phyloP scores from a whole-genome alignment of 2,888 invertebrate genomes.

The Elmis aenea region DNA sequence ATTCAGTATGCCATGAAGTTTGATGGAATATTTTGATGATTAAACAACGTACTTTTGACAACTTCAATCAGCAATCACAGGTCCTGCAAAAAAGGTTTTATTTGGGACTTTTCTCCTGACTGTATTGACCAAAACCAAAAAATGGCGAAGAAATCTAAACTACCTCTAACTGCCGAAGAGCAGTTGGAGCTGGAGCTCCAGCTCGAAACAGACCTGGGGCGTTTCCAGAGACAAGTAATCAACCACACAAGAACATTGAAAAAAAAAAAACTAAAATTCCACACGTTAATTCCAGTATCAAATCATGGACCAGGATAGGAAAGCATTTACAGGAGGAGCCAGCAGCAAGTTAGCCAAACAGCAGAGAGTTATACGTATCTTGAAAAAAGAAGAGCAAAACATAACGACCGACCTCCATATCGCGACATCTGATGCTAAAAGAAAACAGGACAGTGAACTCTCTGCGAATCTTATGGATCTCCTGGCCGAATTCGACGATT shows the following conservation, averaged over 20 bases:
- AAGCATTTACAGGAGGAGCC: constrained; percentile 64
- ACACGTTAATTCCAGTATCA: constrained; percentile 61
- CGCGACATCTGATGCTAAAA: constrained; percentile 54
- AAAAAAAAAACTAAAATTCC: too few species aligned
- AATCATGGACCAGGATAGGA: constrained; percentile 75
- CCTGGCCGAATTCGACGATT: constrained; percentile 51
- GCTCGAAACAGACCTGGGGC: constrained; percentile 70
- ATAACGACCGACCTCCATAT: constrained; percentile 59
- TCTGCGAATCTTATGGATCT: constrained; percentile 50
- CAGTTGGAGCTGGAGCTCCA: constrained; percentile 71
- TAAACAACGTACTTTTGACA: too few species aligned
- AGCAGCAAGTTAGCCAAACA: constrained; percentile 62
- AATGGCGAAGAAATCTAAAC: constrained; percentile 20
- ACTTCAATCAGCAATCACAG: too few species aligned
- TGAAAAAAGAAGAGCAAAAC: constrained; percentile 60
- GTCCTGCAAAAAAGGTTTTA: too few species aligned
- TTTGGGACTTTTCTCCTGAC: too few species aligned
- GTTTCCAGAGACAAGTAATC: constrained; percentile 71
- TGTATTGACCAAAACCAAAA: too few species aligned
- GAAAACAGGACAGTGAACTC: constrained; percentile 51
- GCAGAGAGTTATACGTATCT: constrained; percentile 55
- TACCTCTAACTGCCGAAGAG: constrained; percentile 48
- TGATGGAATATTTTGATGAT: too few species aligned
- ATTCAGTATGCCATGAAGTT: too few species aligned
- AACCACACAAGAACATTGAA: too few species aligned